Percentiles rank a stretch among this genome's conserved stretches.
These are phyloP conservation scores for Pluvialis apricaria DNA, from an alignment of 2,113 vertebrate species.

Conservation along the genomic window DNA sequence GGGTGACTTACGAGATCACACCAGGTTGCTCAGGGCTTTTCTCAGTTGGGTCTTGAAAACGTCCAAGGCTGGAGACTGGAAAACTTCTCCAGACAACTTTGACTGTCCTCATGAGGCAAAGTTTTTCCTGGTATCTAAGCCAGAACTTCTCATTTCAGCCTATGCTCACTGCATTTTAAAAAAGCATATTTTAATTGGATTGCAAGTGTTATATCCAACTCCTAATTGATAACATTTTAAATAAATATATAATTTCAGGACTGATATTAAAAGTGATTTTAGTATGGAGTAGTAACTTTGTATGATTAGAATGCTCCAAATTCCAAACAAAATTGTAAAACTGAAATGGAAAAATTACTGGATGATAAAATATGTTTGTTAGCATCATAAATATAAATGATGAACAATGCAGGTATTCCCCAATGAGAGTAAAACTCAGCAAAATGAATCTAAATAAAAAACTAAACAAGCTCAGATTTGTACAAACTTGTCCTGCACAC, in stretches of 20 bases:
- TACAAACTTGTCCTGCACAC: slow-evolving; percentile 16
- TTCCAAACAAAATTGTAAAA: not conserved
- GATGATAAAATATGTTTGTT: not conserved
- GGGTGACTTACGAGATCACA: not conserved
- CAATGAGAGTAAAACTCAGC: slow-evolving; percentile 13
- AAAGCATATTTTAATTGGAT: slow-evolving; percentile 1
- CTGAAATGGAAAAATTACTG: not conserved
- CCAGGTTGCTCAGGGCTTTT: not conserved
- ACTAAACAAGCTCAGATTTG: slow-evolving; percentile 24
- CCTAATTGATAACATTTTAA: not conserved
- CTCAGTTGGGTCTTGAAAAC: not conserved
- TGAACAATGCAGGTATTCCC: slow-evolving; percentile 5
- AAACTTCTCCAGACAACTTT: not conserved
- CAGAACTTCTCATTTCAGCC: not conserved
- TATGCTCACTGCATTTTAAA: not conserved
- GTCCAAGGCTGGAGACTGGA: not conserved
- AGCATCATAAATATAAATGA: not conserved
- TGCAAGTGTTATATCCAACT: not conserved
- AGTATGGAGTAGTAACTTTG: not conserved
- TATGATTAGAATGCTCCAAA: not conserved
- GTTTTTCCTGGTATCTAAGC: not conserved
- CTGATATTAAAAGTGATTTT: not conserved
- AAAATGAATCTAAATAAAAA: slow-evolving; percentile 35
- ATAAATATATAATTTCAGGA: not conserved
- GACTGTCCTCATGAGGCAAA: not conserved